Percentiles rank a stretch among this genome's conserved stretches.
These are phyloP conservation scores for Lophotriccus pileatus DNA, from an alignment of 2,797 vertebrate genomes.

Conservation along the genomic window DNA sequence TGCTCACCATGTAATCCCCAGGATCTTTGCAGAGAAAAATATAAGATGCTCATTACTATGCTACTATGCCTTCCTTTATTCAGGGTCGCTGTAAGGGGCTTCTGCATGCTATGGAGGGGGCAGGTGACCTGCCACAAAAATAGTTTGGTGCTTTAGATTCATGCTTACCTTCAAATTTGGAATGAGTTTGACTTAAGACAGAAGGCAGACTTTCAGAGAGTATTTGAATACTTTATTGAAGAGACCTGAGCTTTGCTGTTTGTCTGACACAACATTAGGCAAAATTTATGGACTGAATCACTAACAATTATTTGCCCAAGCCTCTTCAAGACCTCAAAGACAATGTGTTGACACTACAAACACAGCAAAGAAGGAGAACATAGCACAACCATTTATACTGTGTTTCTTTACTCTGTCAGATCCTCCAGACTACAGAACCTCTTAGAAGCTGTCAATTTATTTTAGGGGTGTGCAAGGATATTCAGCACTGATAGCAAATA, in stretches of 20 bases:
- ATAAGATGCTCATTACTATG: not conserved
- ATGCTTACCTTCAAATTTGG: not conserved
- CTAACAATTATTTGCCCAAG: conserved; percentile 1
- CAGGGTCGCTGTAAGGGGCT: not conserved
- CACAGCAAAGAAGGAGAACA: not conserved
- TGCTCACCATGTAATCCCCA: not conserved
- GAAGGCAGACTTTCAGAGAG: not conserved
- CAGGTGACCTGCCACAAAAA: not conserved
- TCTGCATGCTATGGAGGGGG: not conserved
- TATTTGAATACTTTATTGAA: not conserved
- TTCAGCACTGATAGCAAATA: conserved; percentile 43
- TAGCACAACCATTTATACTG: not conserved
- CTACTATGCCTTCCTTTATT: not conserved
- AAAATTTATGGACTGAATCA: not conserved
- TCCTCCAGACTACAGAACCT: not conserved
- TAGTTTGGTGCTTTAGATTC: not conserved
- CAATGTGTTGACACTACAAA: conserved; percentile 18
- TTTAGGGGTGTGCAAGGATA: not conserved
- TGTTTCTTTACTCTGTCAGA: conserved; percentile 26
- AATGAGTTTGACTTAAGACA: not conserved
- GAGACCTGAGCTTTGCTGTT: not conserved
- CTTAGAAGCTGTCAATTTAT: conserved; percentile 19
- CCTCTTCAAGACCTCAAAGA: not conserved
- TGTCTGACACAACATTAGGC: not conserved
- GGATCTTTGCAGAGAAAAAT: not conserved